These are phyloP conservation scores for Bombus fervidus DNA, from an alignment of 1,140 invertebrate genomes.

Conservation along the genomic window DNA sequence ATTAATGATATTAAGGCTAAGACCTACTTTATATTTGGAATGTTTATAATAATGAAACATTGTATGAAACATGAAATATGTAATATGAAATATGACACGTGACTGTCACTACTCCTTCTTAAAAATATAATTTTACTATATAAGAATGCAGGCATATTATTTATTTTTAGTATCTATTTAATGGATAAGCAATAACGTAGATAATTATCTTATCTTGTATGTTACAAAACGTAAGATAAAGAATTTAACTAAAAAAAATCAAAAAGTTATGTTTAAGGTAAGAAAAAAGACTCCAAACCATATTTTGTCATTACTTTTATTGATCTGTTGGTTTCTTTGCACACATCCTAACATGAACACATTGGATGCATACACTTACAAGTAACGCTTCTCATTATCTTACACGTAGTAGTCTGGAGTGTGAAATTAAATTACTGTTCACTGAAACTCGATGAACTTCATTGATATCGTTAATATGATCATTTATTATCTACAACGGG, in stretches of 20 bases:
- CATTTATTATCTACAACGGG: constrained; percentile 81
- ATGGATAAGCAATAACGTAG: background rate
- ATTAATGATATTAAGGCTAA: constrained; percentile 29
- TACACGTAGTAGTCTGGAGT: constrained; percentile 76
- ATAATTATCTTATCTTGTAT: background rate
- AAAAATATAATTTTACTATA: constrained; percentile 33
- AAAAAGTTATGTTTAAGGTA: background rate
- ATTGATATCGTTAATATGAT: constrained; percentile 70
- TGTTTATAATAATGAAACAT: constrained; percentile 38
- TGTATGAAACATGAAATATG: constrained; percentile 30
- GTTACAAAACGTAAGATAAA: background rate
- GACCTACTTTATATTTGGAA: constrained; percentile 22
- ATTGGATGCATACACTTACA: constrained; percentile 79
- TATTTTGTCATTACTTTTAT: constrained; percentile 77
- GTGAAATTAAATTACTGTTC: constrained; percentile 77
- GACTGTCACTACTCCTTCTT: background rate
- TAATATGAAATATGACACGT: constrained; percentile 5
- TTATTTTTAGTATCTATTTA: background rate
- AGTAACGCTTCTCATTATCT: constrained; percentile 75
- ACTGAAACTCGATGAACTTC: constrained; percentile 69
- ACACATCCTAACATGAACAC: constrained; percentile 82
- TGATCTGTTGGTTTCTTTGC: constrained; percentile 75
- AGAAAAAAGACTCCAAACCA: constrained; percentile 6
- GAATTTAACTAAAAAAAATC: background rate
- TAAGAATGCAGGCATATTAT: background rate